Percentiles rank a stretch among this genome's conserved stretches.
phyloP scores from a whole-genome alignment of 2,797 vertebrate species.

The Australoheros facetus region DNA sequence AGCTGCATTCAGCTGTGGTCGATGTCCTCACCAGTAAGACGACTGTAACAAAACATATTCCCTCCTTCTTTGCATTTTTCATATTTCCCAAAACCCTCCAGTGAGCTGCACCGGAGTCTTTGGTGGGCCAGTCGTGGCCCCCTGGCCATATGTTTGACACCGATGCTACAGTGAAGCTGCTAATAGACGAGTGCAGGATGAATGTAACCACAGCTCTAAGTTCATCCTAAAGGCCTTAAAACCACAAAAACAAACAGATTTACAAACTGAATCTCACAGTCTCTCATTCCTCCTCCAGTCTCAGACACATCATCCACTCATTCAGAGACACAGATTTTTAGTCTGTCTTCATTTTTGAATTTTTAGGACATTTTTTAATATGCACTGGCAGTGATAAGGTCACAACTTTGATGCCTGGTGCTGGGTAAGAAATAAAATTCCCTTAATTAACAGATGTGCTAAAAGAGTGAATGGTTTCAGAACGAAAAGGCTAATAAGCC shows the following conservation, averaged over 20 bases:
- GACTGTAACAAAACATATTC: neutral
- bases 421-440: too few species aligned
- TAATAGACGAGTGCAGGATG: rapidly evolving
- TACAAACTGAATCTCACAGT: neutral
- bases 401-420: too few species aligned
- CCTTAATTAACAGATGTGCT: neutral
- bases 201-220: neutral
- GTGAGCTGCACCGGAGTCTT: neutral
- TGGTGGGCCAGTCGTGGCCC: neutral
- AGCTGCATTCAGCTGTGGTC: neutral
- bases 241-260: neutral
- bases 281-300: neutral
- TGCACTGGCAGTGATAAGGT: too few species aligned
- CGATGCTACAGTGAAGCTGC: neutral
- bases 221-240: rapidly evolving
- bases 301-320: neutral
- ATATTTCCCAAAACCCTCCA: too few species aligned
- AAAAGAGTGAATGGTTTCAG: neutral
- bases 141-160: neutral
- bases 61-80: too few species aligned
- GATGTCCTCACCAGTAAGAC: neutral
- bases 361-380: too few species aligned
- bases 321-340: neutral
- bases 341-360: neutral
- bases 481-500: neutral